Evolutionary conservation across 37 sponge, comb jelly and placozoan species (phyloP).

Genomic region (Tethya wilhelma): DNA sequence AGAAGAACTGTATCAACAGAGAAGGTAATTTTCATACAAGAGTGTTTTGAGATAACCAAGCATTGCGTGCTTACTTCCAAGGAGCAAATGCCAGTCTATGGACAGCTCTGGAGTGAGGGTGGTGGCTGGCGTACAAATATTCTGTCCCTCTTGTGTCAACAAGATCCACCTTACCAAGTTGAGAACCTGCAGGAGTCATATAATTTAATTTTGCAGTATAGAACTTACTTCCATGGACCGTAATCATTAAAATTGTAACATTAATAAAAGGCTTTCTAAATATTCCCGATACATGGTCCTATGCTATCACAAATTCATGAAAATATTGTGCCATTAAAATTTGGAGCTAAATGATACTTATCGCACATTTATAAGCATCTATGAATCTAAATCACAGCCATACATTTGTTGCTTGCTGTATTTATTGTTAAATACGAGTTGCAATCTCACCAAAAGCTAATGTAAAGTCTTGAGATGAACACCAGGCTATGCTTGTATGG

Average conservation of each 20-base stretch:
- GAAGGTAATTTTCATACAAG: neutral
- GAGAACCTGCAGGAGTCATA: constrained; percentile 20
- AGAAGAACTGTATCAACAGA: constrained; percentile 4
- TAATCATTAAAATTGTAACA: no score
- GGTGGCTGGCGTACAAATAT: constrained; percentile 3
- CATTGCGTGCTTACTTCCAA: constrained; percentile 51
- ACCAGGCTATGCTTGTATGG: constrained; percentile 3
- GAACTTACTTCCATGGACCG: no score
- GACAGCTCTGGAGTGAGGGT: constrained; percentile 44
- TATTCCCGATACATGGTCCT: no score
- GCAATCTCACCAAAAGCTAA: neutral
- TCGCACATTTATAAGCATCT: no score
- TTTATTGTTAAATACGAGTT: no score
- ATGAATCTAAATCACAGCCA: no score
- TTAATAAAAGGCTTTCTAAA: no score
- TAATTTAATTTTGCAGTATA: neutral
- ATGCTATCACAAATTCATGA: no score
- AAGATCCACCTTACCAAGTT: constrained; percentile 23
- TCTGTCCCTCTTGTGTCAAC: constrained; percentile 17
- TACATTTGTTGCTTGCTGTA: no score
- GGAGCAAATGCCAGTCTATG: constrained; percentile 62
- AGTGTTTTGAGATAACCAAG: neutral
- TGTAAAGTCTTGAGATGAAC: neutral
- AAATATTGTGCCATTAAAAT: no score
- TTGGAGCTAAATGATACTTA: no score